Conservation (phyloP, 2,797 vertebrate genomes). For the Threskiornis aethiopicus region DNA sequence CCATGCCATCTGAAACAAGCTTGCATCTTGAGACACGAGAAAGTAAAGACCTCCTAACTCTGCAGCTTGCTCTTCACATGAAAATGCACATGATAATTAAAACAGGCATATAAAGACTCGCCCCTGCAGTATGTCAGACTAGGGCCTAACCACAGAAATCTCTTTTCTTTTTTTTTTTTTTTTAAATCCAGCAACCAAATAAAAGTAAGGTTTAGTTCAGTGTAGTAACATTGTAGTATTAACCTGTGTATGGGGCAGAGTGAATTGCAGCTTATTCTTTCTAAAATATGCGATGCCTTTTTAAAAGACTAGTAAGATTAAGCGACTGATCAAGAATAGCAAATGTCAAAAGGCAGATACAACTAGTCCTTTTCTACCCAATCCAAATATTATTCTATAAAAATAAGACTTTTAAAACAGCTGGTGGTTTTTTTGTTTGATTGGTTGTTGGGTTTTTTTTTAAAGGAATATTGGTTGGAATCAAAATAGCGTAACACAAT, state of each 20-base stretch:
- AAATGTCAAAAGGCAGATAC: neutral
- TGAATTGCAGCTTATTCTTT: neutral
- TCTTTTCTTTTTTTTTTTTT: neutral
- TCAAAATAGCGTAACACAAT: neutral
- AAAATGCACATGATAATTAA: neutral
- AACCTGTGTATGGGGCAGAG: neutral
- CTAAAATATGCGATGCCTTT: neutral
- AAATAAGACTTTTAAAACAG: neutral
- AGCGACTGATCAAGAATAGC: neutral
- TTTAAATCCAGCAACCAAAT: neutral
- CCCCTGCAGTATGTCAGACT: neutral
- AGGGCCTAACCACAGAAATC: neutral
- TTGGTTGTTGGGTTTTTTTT: neutral
- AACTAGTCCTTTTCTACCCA: neutral
- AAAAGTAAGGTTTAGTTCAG: neutral
- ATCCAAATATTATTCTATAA: neutral
- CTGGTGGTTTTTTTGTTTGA: neutral
- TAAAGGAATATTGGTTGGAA: neutral
- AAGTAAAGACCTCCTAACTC: neutral
- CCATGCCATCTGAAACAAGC: neutral
- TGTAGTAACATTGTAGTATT: neutral
- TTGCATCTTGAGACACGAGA: neutral
- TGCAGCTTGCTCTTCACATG: neutral
- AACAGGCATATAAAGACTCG: neutral
- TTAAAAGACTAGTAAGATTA: neutral